phyloP scores from a whole-genome alignment of 64 coral and sea anemone genomes.

The Anthopleura sola region DNA sequence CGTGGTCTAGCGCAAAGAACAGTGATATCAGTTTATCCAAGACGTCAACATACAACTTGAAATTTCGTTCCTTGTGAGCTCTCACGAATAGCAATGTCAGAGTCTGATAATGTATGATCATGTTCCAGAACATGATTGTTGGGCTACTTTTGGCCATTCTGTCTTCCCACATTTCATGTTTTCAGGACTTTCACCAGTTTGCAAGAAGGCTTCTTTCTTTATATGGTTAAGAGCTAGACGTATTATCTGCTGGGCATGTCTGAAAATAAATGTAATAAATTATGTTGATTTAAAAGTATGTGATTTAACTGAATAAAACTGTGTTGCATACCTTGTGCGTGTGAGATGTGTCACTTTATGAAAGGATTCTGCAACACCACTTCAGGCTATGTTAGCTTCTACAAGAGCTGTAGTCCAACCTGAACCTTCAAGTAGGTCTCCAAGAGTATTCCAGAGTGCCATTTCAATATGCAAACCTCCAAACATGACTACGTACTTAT shows the following conservation, averaged over 20 bases:
- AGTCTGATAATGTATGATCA: constrained; percentile 25
- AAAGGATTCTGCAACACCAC: constrained; percentile 22
- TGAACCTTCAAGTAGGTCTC: constrained; percentile 15
- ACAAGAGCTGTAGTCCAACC: constrained; percentile 20
- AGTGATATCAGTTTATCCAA: neutral
- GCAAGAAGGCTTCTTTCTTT: no score
- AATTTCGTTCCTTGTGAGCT: constrained; percentile 14
- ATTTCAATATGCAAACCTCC: constrained; percentile 41
- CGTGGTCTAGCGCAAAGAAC: constrained; percentile 46
- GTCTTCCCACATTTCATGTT: no score
- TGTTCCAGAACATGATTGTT: constrained; percentile 43
- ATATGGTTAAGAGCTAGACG: no score
- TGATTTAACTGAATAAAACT: no score
- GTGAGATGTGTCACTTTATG: constrained; percentile 34
- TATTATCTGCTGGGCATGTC: no score
- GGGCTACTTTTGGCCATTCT: no score
- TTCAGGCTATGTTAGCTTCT: constrained; percentile 26
- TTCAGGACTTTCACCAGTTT: no score
- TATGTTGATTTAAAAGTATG: no score
- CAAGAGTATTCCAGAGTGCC: constrained; percentile 36
- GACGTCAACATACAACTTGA: constrained; percentile 24
- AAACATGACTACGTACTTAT: constrained; percentile 37
- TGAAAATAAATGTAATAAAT: no score
- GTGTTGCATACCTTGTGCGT: constrained; percentile 31
- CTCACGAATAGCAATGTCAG: constrained; percentile 13